Evolutionary conservation across 2,888 invertebrate genomes (phyloP).

Genomic region (Sturmia bella): DNA sequence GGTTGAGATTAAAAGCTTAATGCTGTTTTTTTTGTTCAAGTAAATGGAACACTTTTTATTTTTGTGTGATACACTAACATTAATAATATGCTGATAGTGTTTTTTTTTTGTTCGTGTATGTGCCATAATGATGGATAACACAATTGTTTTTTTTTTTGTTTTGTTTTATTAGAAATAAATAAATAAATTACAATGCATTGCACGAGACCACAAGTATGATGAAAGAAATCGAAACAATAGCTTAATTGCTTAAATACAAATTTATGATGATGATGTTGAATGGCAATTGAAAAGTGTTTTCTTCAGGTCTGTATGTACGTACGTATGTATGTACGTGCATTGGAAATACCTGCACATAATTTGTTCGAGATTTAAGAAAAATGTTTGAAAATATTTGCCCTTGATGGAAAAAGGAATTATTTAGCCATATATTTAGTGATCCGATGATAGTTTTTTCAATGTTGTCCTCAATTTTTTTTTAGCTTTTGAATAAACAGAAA

Average conservation of each 20-base stretch:
- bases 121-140: slow-evolving; percentile 43
- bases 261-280: too few relatives aligned
- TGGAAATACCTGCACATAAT: too few relatives aligned
- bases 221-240: slow-evolving; percentile 32
- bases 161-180: slow-evolving; percentile 12
- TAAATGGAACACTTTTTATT: slow-evolving; percentile 53
- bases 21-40: slow-evolving; percentile 37
- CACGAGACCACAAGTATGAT: slow-evolving; percentile 49
- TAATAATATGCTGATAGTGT: slow-evolving; percentile 45
- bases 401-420: too few relatives aligned
- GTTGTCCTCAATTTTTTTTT: too few relatives aligned
- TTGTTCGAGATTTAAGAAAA: too few relatives aligned
- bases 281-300: too few relatives aligned
- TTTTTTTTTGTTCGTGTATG: slow-evolving; percentile 12
- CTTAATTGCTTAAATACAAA: slow-evolving; percentile 29
- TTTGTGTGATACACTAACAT: slow-evolving; percentile 22
- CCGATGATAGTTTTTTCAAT: too few relatives aligned
- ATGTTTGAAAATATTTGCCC: too few relatives aligned
- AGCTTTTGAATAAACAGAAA: too few relatives aligned
- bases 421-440: too few relatives aligned
- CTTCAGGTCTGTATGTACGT: too few relatives aligned
- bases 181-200: slow-evolving; percentile 48
- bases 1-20: slow-evolving; percentile 69
- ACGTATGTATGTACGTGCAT: too few relatives aligned
- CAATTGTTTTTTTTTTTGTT: slow-evolving; percentile 32